These are phyloP conservation scores for Scolanthus callimorphus DNA, from an alignment of 92 coral and sea anemone genomes.

Conservation along the genomic window DNA sequence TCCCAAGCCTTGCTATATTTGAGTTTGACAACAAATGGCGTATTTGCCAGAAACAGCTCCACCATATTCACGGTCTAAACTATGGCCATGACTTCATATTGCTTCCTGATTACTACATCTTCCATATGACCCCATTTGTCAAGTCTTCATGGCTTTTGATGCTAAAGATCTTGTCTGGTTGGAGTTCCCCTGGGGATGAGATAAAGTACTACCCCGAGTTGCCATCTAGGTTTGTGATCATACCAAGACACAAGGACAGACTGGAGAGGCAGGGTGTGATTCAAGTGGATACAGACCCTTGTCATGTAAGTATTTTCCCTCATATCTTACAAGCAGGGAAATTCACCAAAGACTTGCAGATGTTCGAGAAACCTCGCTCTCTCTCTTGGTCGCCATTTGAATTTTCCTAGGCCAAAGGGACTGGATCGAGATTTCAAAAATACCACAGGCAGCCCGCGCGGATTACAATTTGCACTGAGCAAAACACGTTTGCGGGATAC, in stretches of 20 bases:
- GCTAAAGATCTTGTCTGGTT: constrained; percentile 54
- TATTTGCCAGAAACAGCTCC: constrained; percentile 63
- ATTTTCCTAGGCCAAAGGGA: background rate
- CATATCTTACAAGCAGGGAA: too few species aligned
- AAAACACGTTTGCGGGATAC: too few species aligned
- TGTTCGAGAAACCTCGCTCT: too few species aligned
- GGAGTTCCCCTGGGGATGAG: constrained; percentile 56
- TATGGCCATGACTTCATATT: constrained; percentile 80
- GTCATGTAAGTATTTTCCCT: constrained; percentile 91
- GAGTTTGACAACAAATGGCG: constrained; percentile 70
- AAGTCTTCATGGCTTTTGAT: constrained; percentile 33
- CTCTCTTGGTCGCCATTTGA: too few species aligned
- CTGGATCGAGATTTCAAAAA: background rate
- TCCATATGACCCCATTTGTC: constrained; percentile 88
- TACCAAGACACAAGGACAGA: constrained; percentile 51
- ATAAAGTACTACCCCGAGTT: constrained; percentile 73
- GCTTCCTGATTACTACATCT: constrained; percentile 68
- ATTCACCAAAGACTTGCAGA: too few species aligned
- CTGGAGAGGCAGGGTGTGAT: constrained; percentile 32
- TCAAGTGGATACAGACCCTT: constrained; percentile 80
- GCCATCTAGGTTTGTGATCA: constrained; percentile 83
- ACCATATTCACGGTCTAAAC: constrained; percentile 61
- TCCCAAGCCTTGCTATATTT: constrained; percentile 60
- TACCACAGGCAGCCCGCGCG: background rate
- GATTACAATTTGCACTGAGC: too few species aligned